Conservation (phyloP, 2,113 vertebrate species). For the Vanacampus margaritifer region DNA sequence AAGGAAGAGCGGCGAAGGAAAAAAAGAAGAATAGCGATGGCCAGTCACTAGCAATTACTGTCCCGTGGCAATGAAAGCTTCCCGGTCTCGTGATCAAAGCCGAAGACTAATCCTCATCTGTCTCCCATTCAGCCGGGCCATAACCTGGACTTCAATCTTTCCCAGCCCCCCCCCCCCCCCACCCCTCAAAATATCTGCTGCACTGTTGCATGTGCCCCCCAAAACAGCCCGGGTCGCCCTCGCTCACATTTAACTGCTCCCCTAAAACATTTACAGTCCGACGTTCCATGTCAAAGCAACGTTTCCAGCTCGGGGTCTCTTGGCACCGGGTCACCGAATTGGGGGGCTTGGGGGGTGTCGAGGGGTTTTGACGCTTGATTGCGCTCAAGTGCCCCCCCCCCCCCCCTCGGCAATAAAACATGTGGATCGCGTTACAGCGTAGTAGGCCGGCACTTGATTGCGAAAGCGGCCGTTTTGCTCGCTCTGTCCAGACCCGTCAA, state of each 20-base stretch:
- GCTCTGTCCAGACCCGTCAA: constrained; percentile 65
- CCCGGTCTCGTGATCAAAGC: constrained; percentile 74
- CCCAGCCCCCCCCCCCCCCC: constrained; percentile 43
- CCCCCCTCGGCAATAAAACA: constrained; percentile 63
- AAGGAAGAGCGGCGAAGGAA: constrained; percentile 33
- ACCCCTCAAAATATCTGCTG: constrained; percentile 40
- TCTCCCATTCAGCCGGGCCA: constrained; percentile 58
- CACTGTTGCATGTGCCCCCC: constrained; percentile 35
- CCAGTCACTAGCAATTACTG: constrained; percentile 71
- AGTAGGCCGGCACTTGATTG: constrained; percentile 69
- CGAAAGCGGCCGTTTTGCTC: constrained; percentile 62
- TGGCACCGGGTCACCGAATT: constrained; percentile 55
- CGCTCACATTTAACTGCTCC: constrained; percentile 62
- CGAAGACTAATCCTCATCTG: constrained; percentile 66
- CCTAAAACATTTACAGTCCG: constrained; percentile 75
- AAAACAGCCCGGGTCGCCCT: constrained; percentile 57
- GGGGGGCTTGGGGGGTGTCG: constrained; percentile 23
- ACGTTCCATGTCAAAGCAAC: constrained; percentile 58
- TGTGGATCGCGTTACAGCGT: constrained; percentile 70
- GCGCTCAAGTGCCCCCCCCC: constrained; percentile 34
- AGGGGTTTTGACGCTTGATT: constrained; percentile 69
- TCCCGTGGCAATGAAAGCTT: constrained; percentile 67
- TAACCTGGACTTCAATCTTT: constrained; percentile 73
- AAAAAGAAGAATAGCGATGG: constrained; percentile 55
- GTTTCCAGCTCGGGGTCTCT: constrained; percentile 46